A percentile compares a stretch with the other conserved stretches of the same genome.
These are phyloP conservation scores for Scatophagus argus DNA, from an alignment of 2,113 vertebrate species.

Conservation along the genomic window DNA sequence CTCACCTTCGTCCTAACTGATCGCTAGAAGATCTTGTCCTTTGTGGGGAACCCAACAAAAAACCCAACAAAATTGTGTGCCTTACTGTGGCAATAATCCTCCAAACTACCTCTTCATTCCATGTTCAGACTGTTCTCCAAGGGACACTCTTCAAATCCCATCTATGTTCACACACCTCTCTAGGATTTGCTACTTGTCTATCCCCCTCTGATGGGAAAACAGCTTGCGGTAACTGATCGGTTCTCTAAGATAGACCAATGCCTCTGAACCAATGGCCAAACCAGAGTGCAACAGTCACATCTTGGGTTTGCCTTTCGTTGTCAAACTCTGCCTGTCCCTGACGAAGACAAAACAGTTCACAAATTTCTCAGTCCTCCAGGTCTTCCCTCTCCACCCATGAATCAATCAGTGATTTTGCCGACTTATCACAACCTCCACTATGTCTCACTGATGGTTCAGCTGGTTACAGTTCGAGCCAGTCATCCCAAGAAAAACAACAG, in stretches of 20 bases:
- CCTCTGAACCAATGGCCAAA: constrained; percentile 22
- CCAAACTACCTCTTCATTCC: neutral
- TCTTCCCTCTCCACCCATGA: constrained; percentile 18
- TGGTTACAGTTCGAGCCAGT: neutral
- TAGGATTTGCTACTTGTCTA: constrained; percentile 28
- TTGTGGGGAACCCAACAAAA: constrained; percentile 16
- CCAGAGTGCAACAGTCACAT: neutral
- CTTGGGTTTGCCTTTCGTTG: neutral
- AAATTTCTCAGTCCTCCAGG: constrained; percentile 16
- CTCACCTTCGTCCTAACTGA: constrained; percentile 9
- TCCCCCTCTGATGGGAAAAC: constrained; percentile 29
- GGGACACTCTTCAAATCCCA: constrained; percentile 36
- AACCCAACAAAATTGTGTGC: constrained; percentile 25
- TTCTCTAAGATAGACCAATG: neutral
- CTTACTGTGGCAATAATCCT: constrained; percentile 42
- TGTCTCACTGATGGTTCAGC: constrained; percentile 6
- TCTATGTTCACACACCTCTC: constrained; percentile 29
- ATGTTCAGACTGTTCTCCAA: constrained; percentile 8
- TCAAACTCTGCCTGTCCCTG: constrained; percentile 9
- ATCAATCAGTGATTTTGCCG: constrained; percentile 16
- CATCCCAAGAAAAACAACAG: neutral
- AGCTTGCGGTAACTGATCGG: constrained; percentile 17
- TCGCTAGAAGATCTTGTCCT: constrained; percentile 37
- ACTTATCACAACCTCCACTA: constrained; percentile 16
- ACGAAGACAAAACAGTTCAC: neutral